These are phyloP conservation scores for Notodonta dromedarius DNA, from an alignment of 2,888 invertebrate genomes.

Conservation along the genomic window DNA sequence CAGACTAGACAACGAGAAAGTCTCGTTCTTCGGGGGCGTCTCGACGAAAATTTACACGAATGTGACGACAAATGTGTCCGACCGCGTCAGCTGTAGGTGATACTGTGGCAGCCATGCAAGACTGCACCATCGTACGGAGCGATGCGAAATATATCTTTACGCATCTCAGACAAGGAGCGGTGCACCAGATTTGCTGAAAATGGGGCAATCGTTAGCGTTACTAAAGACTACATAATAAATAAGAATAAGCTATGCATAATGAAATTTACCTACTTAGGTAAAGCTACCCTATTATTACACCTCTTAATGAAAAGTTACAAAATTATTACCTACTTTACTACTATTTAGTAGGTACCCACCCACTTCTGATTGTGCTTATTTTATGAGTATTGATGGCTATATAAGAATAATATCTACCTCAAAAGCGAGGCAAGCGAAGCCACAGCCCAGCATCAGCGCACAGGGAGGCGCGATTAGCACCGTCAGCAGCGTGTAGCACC, in stretches of 20 bases:
- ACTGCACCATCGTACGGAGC: constrained; percentile 81
- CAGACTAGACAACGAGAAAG: constrained; percentile 60
- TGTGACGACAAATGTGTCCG: constrained; percentile 85
- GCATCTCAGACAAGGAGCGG: constrained; percentile 86
- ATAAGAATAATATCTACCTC: constrained; percentile 75
- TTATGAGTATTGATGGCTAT: not conserved
- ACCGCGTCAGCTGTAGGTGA: constrained; percentile 86
- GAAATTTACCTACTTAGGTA: no score
- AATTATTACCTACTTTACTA: no score
- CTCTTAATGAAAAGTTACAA: no score
- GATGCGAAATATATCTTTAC: constrained; percentile 88
- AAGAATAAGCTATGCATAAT: no score
- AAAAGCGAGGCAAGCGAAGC: constrained; percentile 89
- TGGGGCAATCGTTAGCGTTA: no score
- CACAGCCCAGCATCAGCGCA: constrained; percentile 86
- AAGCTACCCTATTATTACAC: no score
- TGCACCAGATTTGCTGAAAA: constrained; percentile 89
- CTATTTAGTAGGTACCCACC: no score
- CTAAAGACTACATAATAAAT: no score
- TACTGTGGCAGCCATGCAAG: constrained; percentile 85
- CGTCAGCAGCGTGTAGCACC: constrained; percentile 88
- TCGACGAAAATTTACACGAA: constrained; percentile 83
- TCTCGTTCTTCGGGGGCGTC: constrained; percentile 80
- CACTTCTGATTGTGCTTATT: no score
- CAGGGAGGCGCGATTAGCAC: constrained; percentile 87